A percentile compares a stretch with the other conserved stretches of the same genome.
Conservation (phyloP, 2,888 invertebrate genomes). For the Philopedon plagiatum region DNA sequence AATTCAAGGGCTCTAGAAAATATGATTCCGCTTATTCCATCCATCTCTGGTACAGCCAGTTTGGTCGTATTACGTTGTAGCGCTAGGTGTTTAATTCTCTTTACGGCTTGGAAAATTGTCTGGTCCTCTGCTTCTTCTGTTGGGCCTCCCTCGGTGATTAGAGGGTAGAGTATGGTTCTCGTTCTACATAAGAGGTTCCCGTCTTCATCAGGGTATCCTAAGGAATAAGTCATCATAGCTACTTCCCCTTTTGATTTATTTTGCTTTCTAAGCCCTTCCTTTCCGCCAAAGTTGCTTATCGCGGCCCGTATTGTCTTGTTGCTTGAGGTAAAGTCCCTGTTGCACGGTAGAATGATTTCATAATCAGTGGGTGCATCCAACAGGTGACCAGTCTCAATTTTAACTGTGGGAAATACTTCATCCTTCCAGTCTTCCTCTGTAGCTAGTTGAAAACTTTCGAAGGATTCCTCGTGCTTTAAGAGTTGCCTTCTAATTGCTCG, state of each 20-base stretch:
- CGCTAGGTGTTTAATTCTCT: slow-evolving; percentile 17
- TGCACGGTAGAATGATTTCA: slow-evolving; percentile 4
- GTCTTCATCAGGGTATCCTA: slow-evolving; percentile 50
- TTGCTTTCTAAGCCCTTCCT: slow-evolving; percentile 31
- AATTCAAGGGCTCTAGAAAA: slow-evolving; percentile 32
- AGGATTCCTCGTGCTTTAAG: background rate
- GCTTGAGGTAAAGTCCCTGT: background rate
- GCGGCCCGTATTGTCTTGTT: background rate
- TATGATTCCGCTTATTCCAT: slow-evolving; percentile 18
- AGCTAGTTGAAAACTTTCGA: background rate
- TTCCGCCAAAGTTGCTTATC: slow-evolving; percentile 37
- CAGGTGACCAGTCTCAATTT: background rate
- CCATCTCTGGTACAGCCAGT: slow-evolving; percentile 41
- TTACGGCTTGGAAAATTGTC: slow-evolving; percentile 16
- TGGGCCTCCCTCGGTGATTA: background rate
- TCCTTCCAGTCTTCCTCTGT: slow-evolving; percentile 11
- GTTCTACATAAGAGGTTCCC: slow-evolving; percentile 33
- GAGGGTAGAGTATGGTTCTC: slow-evolving; percentile 43
- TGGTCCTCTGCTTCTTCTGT: slow-evolving; percentile 19
- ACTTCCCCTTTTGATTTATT: slow-evolving; percentile 40
- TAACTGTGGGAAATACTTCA: background rate
- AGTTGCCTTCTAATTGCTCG: too few relatives aligned
- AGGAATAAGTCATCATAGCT: slow-evolving; percentile 46
- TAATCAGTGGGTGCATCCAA: slow-evolving; percentile 5
- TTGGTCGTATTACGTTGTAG: slow-evolving; percentile 5